Evolutionary conservation across 2,888 invertebrate genomes (phyloP).

Genomic region (Barypeithes pellucidus): DNA sequence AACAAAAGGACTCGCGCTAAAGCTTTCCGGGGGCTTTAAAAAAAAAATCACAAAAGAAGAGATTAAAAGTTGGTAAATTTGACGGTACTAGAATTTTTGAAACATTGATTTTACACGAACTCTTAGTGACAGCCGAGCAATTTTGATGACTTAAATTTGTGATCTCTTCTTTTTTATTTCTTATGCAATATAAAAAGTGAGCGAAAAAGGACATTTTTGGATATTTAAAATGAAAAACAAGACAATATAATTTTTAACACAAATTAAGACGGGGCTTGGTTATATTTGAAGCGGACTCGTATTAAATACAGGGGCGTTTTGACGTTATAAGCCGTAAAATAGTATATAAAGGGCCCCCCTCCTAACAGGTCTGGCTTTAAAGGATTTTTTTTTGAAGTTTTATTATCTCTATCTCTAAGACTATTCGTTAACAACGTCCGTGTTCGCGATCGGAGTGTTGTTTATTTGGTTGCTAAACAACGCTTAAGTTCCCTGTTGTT

Average conservation of each 20-base stretch:
- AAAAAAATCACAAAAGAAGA: slow-evolving; percentile 15
- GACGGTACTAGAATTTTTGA: slow-evolving; percentile 13
- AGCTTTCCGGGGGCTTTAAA: slow-evolving; percentile 16
- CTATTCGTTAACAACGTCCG: too few relatives aligned
- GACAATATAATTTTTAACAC: slow-evolving; percentile 27
- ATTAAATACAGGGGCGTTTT: background rate
- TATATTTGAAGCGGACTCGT: background rate
- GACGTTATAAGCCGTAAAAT: too few relatives aligned
- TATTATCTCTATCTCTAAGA: too few relatives aligned
- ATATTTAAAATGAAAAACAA: slow-evolving; percentile 19
- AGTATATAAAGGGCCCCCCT: too few relatives aligned
- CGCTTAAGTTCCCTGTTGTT: too few relatives aligned
- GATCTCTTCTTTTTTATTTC: slow-evolving; percentile 28
- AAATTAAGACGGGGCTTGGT: slow-evolving; percentile 10
- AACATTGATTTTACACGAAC: slow-evolving; percentile 26
- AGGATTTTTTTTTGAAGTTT: background rate
- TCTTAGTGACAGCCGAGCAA: slow-evolving; percentile 12
- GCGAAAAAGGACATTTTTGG: slow-evolving; percentile 9
- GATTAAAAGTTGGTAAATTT: slow-evolving; percentile 16
- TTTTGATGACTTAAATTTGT: slow-evolving; percentile 1
- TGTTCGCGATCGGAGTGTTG: too few relatives aligned
- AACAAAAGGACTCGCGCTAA: slow-evolving; percentile 1
- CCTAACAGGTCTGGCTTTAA: background rate
- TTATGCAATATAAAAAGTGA: background rate
- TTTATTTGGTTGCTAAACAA: background rate